Evolutionary conservation across 2,888 invertebrate genomes (phyloP).

Genomic region (Noctua fimbriata): DNA sequence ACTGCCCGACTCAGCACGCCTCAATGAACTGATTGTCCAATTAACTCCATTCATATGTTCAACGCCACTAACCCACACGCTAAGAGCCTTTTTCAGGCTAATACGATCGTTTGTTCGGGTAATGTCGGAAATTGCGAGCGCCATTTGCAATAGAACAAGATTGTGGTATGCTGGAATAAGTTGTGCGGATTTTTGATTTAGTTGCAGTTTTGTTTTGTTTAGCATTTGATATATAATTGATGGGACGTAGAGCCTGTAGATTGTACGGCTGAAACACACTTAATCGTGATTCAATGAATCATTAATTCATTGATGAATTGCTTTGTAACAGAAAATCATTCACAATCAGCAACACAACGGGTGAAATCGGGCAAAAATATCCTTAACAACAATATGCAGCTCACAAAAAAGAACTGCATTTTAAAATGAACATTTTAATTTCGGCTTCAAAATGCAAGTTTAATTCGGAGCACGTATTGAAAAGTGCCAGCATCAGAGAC

Average conservation of each 20-base stretch:
- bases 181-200: conserved; percentile 36
- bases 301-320: not conserved
- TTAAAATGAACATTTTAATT: conserved; percentile 57
- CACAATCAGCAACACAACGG: not conserved
- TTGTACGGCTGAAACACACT: not conserved
- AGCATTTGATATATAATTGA: not conserved
- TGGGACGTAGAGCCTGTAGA: not conserved
- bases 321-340: conserved; percentile 4
- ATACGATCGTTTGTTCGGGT: conserved; percentile 77
- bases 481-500: conserved; percentile 61
- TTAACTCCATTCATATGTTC: conserved; percentile 88
- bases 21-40: conserved; percentile 86
- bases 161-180: conserved; percentile 53
- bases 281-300: not conserved
- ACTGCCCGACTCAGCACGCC: conserved; percentile 82
- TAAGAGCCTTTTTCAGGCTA: conserved; percentile 79
- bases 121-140: conserved; percentile 74
- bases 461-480: conserved; percentile 62
- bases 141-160: conserved; percentile 59
- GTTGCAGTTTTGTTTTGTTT: conserved; percentile 27
- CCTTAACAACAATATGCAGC: conserved; percentile 6
- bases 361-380: conserved; percentile 16
- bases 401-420: conserved; percentile 38
- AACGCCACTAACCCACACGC: conserved; percentile 74
- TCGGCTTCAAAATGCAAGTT: conserved; percentile 48